phyloP scores from a whole-genome alignment of 2,888 invertebrate genomes.

The Plebejus anna region DNA sequence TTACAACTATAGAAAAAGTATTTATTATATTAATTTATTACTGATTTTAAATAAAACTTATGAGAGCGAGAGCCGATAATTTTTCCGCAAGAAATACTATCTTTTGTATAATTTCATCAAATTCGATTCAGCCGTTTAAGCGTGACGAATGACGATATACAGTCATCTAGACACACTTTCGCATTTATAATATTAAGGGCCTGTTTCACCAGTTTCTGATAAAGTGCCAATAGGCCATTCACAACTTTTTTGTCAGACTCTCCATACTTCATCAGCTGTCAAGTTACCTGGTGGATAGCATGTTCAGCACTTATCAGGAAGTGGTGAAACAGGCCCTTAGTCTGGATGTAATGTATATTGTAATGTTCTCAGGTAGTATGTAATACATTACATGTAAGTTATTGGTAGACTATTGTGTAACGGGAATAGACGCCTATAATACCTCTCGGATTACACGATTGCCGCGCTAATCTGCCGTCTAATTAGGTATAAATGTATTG shows the following conservation, averaged over 20 bases:
- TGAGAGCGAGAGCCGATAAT: background rate
- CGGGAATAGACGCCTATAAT: background rate
- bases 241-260: too few relatives aligned
- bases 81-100: background rate
- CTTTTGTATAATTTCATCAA: too few relatives aligned
- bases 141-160: too few relatives aligned
- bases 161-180: background rate
- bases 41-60: too few relatives aligned
- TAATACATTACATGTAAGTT: slow-evolving; percentile 2
- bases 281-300: too few relatives aligned
- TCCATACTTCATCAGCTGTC: too few relatives aligned
- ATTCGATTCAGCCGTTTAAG: too few relatives aligned
- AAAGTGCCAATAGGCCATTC: too few relatives aligned
- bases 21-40: too few relatives aligned
- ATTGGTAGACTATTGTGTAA: background rate
- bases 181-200: background rate
- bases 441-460: background rate
- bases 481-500: slow-evolving; percentile 9
- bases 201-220: too few relatives aligned
- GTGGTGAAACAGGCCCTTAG: background rate
- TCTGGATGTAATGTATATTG: background rate
- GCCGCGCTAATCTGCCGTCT: background rate
- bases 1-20: too few relatives aligned
- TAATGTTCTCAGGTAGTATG: background rate
- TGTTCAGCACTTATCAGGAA: too few relatives aligned